phyloP scores from a whole-genome alignment of 2,797 vertebrate species.

The Coregonus suidteri region DNA sequence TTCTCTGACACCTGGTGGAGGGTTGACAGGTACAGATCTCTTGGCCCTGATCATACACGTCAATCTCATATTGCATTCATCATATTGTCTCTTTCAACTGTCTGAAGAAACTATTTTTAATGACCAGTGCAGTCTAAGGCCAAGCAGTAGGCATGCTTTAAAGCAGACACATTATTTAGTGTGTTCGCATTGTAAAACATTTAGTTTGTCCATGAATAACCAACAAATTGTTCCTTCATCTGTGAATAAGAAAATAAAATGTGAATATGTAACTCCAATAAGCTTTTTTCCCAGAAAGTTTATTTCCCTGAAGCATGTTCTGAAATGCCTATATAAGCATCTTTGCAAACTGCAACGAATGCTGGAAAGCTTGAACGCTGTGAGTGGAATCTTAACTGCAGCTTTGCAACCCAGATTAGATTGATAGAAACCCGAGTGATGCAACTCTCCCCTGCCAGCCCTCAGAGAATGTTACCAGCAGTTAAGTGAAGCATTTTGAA shows the following conservation, averaged over 20 bases:
- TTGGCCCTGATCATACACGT: background rate
- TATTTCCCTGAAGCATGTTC: slow-evolving; percentile 44
- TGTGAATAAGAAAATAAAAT: background rate
- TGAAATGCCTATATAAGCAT: slow-evolving; percentile 58
- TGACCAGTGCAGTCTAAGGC: background rate
- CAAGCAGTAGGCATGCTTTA: background rate
- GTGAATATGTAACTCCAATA: slow-evolving; percentile 20
- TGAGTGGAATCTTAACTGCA: slow-evolving; percentile 60
- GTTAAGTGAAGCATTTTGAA: slow-evolving; percentile 39
- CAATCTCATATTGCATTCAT: slow-evolving; percentile 1
- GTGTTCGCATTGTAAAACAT: background rate
- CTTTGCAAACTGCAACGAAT: slow-evolving; percentile 57
- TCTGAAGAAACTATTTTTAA: background rate
- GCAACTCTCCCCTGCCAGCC: slow-evolving; percentile 18
- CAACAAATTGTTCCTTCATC: background rate
- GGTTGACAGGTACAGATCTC: background rate
- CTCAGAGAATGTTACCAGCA: slow-evolving; percentile 32
- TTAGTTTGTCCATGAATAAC: background rate
- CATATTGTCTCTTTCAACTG: background rate
- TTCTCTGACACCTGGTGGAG: background rate
- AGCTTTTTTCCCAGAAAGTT: slow-evolving; percentile 44
- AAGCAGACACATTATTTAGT: slow-evolving; percentile 10
- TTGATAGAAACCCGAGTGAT: slow-evolving; percentile 31
- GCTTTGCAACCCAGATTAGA: slow-evolving; percentile 52
- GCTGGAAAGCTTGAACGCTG: slow-evolving; percentile 46